Base-by-base conservation (phyloP, 2,113 vertebrate genomes). In the Lethenteron camtschaticum region DNA sequence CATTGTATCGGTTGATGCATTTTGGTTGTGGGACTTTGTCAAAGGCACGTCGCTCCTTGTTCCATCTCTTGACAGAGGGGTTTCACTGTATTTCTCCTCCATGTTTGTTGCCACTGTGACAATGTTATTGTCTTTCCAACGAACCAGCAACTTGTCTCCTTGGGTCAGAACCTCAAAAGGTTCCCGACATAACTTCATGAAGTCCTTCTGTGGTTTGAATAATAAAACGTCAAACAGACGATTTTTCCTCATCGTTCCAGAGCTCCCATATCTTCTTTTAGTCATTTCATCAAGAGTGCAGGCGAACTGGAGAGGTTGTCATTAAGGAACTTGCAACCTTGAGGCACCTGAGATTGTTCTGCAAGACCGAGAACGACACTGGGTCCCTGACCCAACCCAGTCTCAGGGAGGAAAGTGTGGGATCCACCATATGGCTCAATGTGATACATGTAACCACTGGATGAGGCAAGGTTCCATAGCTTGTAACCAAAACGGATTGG, bases 401-500 rank as follows among this genome's bases (percentile, higher is more conserved):
- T 69, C 69, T 69, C 18, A 56, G 69, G 69, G n/a, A 69, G 69
- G 69, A 69, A 20, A 55, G 69, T 69, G 24, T 69, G 20, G 69
- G 69, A 9, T 69, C 69, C 69, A 69, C 55, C 69, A 69, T 69
- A 69, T 55, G 69, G 69, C n/a, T 41, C 41, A 3, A 41, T 41
- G 41, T 41, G 41, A 41, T 41, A 41, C 41, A 41, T 69, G 55
- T 69, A 69, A 9, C 68, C 68, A 69, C 55, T 41, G 11, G 14
- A 69, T 12, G 68, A 69, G 68, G 68, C 68, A 69, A 41, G 68
- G 57, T 56, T 69, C 68, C 68, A 69, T 55, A 69, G 68, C 57
- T 69, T 41, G n/a, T 56, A 69, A 9, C 2, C 2, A 69, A 56
- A 69, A 69, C 10, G 20, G 68, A 69, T 24, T 16, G 68, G 18